phyloP scores from a whole-genome alignment of 2,113 vertebrate species.

The Pardalotus punctatus region DNA sequence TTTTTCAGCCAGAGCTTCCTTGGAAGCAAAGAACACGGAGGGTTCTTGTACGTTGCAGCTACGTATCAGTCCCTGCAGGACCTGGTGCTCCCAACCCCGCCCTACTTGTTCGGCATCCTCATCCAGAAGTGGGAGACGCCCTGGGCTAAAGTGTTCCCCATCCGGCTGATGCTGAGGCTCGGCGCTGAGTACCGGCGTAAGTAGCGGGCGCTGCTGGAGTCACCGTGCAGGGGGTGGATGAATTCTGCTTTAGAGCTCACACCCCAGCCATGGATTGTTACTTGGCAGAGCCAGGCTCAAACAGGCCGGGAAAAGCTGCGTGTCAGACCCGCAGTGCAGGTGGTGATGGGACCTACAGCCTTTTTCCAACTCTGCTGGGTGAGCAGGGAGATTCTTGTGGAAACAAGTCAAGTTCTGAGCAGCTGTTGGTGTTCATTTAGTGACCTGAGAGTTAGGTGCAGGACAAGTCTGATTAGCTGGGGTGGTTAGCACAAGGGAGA shows the following conservation, averaged over 20 bases:
- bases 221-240: no score
- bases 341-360: background rate
- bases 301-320: background rate
- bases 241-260: background rate
- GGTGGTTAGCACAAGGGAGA: background rate
- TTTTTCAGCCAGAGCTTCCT: conserved; percentile 98
- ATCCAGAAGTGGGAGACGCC: conserved; percentile 99
- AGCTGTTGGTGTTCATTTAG: background rate
- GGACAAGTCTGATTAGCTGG: background rate
- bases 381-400: background rate
- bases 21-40: conserved; percentile 95
- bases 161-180: conserved; percentile 94
- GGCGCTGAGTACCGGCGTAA: conserved; percentile 97
- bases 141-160: conserved; percentile 98
- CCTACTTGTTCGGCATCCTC: conserved; percentile 94
- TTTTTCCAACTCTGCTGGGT: background rate
- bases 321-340: background rate
- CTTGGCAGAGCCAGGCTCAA: background rate
- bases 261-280: background rate
- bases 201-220: no score
- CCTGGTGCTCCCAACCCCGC: conserved; percentile 91
- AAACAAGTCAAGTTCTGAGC: background rate
- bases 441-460: background rate
- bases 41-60: conserved; percentile 92
- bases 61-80: conserved; percentile 96